These are phyloP conservation scores for Papilio demoleus DNA, from an alignment of 2,888 invertebrate species.

Conservation along the genomic window DNA sequence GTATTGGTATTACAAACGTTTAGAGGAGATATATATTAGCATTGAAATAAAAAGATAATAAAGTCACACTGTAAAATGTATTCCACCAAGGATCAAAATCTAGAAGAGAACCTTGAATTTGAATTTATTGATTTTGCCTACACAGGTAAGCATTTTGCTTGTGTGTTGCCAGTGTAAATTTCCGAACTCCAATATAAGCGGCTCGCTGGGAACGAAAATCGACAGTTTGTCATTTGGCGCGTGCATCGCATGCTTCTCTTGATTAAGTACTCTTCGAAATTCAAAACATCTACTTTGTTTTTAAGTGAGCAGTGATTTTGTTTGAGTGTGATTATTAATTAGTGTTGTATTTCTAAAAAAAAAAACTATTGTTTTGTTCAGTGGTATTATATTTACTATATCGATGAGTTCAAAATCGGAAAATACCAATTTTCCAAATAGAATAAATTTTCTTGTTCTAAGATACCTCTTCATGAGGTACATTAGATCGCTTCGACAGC, in stretches of 20 bases:
- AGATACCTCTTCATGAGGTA: background rate
- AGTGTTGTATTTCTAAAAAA: background rate
- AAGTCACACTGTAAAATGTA: background rate
- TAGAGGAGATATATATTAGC: background rate
- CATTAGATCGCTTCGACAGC: background rate
- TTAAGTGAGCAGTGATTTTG: background rate
- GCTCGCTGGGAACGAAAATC: background rate
- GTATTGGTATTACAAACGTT: background rate
- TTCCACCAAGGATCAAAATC: conserved; percentile 17
- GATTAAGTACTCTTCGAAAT: background rate
- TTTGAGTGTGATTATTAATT: background rate
- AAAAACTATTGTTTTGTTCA: background rate
- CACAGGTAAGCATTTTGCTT: background rate
- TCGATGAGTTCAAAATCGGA: background rate
- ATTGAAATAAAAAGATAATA: background rate
- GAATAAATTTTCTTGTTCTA: background rate
- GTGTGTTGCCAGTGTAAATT: conserved; percentile 30
- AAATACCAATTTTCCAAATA: background rate
- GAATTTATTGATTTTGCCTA: conserved; percentile 21
- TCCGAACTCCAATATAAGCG: background rate
- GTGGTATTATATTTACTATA: background rate
- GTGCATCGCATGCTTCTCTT: background rate
- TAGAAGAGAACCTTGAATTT: background rate
- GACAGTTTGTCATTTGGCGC: conserved; percentile 5
- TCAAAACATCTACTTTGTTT: background rate